Percentiles rank a stretch among this genome's conserved stretches.
phyloP scores from a whole-genome alignment of 1,140 invertebrate species.

The Hetaerina americana region DNA sequence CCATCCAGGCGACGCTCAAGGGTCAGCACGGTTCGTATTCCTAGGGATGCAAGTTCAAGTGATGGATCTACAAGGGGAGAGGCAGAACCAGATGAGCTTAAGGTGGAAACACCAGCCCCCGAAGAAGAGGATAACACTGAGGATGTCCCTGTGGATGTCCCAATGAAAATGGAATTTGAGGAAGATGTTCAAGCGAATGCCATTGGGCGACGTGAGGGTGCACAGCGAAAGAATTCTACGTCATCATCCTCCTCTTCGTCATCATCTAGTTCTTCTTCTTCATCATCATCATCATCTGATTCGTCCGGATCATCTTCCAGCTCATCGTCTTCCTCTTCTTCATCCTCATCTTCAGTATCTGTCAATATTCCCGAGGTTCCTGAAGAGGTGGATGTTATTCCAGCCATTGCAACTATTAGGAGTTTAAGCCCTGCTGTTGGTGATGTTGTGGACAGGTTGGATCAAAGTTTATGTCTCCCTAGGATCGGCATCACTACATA shows the following conservation, averaged over 20 bases:
- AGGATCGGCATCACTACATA: too few relatives aligned
- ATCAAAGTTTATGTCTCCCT: too few relatives aligned
- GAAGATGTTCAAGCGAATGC: background rate
- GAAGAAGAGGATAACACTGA: background rate
- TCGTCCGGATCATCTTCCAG: background rate
- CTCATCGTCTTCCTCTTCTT: background rate
- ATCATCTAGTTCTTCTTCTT: background rate
- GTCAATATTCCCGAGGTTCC: background rate
- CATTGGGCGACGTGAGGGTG: background rate
- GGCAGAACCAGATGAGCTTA: background rate
- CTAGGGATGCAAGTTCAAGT: background rate
- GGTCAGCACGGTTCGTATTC: background rate
- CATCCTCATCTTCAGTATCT: background rate
- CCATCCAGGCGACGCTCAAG: background rate
- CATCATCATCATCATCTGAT: background rate
- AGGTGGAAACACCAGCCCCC: background rate
- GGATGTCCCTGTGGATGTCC: background rate
- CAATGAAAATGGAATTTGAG: background rate
- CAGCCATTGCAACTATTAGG: background rate
- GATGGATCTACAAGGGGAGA: background rate
- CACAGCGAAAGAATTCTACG: background rate
- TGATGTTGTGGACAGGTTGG: background rate
- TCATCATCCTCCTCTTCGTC: background rate
- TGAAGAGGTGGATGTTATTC: background rate
- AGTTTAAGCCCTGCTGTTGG: background rate